Evolutionary conservation across 2,113 vertebrate species (phyloP), one percentile per base, ranked within the genome.

Genomic region (Eublepharis macularius): DNA sequence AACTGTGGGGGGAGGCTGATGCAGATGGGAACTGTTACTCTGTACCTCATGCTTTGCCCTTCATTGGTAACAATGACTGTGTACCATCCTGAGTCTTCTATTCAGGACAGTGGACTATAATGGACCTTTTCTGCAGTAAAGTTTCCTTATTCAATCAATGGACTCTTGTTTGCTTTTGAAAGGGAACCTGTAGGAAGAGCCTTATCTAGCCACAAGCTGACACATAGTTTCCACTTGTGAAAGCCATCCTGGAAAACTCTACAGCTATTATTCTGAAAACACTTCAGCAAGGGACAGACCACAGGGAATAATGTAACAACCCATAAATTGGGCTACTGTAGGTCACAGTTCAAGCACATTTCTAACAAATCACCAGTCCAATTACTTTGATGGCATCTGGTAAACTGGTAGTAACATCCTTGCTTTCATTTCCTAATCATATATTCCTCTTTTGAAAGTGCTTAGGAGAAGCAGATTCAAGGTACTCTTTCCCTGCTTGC

Each of bases 391-490:
- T 47, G 76, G 63, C 54, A n/a, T 49, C 69, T 51, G 8, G 26
- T 66, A 69, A 69, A 49, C 29, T 1, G 0, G 26, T 36, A 2
- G 0, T 24, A 77, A 13, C 45, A 69, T 29, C 80, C 32, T 4
- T 3, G 0, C 11, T 26, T 49, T 34, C 14, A 49, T 43, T 19
- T 4, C 17, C 45, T 45, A 83, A 29, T 74, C 17, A 45, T 29
- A 32, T 29, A 5, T 45, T 41, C 1, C 0, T 0, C 0, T 10
- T 13, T 1, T 0, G 1, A 11, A 26, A 73, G 49, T 10, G 41
- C 43, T 29, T 29, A 4, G 51, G 21, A 34, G 24, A 45, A 60
- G 36, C 45, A 34, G 32, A 47, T 66, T 32, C 6, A 21, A 41
- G 51, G 41, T 17, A 32, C 43, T 9, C 17, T 73, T 73, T 63